These are phyloP conservation scores for Enteromius radiatus DNA, from an alignment of 2,797 vertebrate species.

Conservation along the genomic window DNA sequence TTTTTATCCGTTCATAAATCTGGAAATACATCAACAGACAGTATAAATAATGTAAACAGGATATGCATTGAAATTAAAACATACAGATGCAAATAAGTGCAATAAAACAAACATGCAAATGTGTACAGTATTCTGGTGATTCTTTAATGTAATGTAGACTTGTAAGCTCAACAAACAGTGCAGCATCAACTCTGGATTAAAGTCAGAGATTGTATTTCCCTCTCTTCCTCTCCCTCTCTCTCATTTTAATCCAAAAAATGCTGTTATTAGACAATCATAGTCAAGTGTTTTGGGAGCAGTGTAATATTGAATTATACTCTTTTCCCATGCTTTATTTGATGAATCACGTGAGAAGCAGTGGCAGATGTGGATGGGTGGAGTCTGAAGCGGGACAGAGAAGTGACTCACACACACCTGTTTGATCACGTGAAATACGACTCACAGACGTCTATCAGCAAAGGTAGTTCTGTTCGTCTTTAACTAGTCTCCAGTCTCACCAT, in stretches of 20 bases:
- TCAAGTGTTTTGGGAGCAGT: neutral
- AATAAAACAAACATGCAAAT: neutral
- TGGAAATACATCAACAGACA: neutral
- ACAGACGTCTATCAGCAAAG: neutral
- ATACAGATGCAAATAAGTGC: neutral
- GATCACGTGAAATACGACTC: neutral
- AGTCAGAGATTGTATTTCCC: neutral
- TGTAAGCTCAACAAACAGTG: neutral
- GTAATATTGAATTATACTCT: neutral
- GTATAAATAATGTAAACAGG: neutral
- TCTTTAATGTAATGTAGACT: neutral
- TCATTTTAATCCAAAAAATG: neutral
- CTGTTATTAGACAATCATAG: neutral
- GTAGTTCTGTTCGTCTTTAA: neutral
- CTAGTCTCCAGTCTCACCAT: neutral
- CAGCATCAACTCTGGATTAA: neutral
- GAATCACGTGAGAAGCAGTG: neutral
- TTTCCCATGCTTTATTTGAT: neutral
- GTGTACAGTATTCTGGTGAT: neutral
- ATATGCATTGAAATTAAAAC: neutral
- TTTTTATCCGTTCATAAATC: neutral
- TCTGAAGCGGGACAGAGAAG: neutral
- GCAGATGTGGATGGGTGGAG: constrained; percentile 7
- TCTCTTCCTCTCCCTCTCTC: neutral
- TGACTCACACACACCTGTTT: neutral